Evolutionary conservation across 2,888 invertebrate species (phyloP).

Genomic region (Ferdinandea cuprea): DNA sequence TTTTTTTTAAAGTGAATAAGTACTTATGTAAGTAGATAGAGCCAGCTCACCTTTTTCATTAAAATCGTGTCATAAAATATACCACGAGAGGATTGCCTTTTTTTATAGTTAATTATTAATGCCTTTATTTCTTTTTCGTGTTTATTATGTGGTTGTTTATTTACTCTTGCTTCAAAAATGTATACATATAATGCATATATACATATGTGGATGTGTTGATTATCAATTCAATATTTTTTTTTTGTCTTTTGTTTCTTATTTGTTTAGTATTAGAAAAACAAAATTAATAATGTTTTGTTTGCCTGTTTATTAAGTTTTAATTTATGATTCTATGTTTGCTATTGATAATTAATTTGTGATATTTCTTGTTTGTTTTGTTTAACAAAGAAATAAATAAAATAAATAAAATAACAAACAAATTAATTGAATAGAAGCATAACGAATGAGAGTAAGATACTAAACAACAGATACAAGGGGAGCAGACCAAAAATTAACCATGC

Average conservation of each 20-base stretch:
- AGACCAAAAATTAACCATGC: slow-evolving; percentile 27
- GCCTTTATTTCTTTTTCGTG: slow-evolving; percentile 16
- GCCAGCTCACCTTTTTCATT: slow-evolving; percentile 25
- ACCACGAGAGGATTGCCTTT: slow-evolving; percentile 1
- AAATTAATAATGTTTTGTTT: slow-evolving; percentile 39
- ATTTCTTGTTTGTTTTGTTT: slow-evolving; percentile 26
- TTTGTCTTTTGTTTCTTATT: not conserved
- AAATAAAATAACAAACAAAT: too few species aligned
- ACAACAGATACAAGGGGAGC: not conserved
- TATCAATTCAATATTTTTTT: slow-evolving; percentile 41
- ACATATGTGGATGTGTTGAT: slow-evolving; percentile 41
- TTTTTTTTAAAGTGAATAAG: not conserved
- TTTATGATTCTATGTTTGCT: slow-evolving; percentile 48
- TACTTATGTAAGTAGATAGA: slow-evolving; percentile 15
- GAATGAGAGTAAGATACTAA: not conserved
- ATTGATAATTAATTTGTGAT: slow-evolving; percentile 52
- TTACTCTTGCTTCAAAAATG: slow-evolving; percentile 32
- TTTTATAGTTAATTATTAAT: slow-evolving; percentile 32
- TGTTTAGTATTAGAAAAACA: slow-evolving; percentile 21
- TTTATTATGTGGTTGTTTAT: slow-evolving; percentile 32
- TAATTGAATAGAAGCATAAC: slow-evolving; percentile 27
- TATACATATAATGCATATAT: slow-evolving; percentile 54
- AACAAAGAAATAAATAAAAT: slow-evolving; percentile 5
- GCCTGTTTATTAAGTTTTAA: slow-evolving; percentile 29
- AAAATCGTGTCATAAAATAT: not conserved